phyloP scores from a whole-genome alignment of 2,113 vertebrate species.

The Anser brachyrhynchus region DNA sequence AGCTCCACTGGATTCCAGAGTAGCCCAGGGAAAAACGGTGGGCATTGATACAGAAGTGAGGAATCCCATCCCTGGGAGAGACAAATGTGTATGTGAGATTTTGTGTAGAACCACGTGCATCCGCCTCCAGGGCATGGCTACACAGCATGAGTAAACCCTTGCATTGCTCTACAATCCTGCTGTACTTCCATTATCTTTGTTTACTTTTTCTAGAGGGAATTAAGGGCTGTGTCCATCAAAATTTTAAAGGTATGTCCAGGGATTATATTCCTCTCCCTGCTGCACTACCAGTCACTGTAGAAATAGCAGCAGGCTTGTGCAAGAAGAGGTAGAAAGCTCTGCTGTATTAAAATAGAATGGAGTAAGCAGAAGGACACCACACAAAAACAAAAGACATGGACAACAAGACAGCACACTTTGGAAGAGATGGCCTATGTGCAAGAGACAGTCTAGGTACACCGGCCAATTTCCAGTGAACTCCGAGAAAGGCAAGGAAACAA shows the following conservation, averaged over 20 bases:
- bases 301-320: not conserved
- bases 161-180: not conserved
- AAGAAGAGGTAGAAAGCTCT: not conserved
- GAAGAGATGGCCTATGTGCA: not conserved
- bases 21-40: not conserved
- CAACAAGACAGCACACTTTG: not conserved
- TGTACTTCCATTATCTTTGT: not conserved
- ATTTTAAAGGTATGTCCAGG: not conserved
- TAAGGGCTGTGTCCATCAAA: not conserved
- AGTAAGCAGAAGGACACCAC: not conserved
- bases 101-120: not conserved
- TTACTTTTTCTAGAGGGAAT: not conserved
- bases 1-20: fast-evolving
- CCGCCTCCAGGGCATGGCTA: not conserved
- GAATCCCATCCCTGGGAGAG: not conserved
- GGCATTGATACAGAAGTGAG: not conserved
- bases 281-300: not conserved
- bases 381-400: not conserved
- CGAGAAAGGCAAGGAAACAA: not conserved
- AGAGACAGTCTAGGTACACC: not conserved
- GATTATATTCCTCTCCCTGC: not conserved
- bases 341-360: not conserved
- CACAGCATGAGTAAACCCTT: not conserved
- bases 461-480: not conserved
- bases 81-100: not conserved